Evolutionary conservation across 2,113 vertebrate species (phyloP).

Genomic region (Haliaeetus leucogaster): DNA sequence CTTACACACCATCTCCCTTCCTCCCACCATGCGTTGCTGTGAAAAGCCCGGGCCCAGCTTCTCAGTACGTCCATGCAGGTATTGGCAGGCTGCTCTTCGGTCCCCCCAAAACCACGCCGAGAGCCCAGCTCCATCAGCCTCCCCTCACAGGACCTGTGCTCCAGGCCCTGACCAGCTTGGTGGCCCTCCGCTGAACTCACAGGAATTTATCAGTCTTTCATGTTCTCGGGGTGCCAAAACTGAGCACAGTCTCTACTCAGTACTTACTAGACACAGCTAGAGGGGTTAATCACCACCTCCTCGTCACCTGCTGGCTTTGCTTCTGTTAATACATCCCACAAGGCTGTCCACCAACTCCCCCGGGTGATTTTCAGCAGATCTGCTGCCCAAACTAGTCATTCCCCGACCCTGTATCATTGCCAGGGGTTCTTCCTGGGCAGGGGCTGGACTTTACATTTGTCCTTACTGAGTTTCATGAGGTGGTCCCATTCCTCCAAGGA

Average conservation of each 20-base stretch:
- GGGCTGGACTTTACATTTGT: not conserved
- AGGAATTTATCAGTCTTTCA: not conserved
- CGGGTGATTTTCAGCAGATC: not conserved
- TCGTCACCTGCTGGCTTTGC: not conserved
- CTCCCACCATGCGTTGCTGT: accelerated
- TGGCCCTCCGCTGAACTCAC: not conserved
- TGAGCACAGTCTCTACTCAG: not conserved
- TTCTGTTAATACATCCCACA: not conserved
- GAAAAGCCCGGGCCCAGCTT: not conserved
- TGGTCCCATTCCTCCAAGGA: not conserved
- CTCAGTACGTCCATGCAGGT: not conserved
- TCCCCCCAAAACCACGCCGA: not conserved
- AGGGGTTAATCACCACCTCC: not conserved
- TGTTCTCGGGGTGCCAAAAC: not conserved
- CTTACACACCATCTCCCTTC: not conserved
- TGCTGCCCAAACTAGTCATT: not conserved
- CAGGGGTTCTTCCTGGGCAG: not conserved
- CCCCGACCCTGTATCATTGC: not conserved
- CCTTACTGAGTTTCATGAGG: not conserved
- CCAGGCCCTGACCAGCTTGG: not conserved
- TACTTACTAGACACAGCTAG: not conserved
- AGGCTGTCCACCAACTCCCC: not conserved
- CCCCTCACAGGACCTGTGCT: not conserved
- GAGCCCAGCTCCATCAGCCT: not conserved
- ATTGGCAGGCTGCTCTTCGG: not conserved